Conservation (phyloP, 2,888 invertebrate genomes). For the Himalopsyche japonica region DNA sequence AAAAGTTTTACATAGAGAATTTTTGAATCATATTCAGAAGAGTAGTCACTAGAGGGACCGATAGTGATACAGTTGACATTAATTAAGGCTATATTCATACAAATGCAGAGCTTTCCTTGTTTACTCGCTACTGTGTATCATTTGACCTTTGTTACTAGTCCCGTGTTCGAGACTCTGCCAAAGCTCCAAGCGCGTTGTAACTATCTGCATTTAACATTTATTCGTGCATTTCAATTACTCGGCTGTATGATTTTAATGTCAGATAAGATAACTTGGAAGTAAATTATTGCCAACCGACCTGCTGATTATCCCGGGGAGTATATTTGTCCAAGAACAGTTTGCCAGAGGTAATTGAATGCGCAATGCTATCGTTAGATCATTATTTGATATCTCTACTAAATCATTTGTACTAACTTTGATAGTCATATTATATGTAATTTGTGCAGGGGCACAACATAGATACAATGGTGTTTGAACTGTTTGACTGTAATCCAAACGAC, state of each 20-base stretch:
- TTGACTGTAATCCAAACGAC: too few relatives aligned
- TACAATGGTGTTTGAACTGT: not conserved
- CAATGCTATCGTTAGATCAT: constrained; percentile 21
- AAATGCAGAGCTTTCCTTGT: not conserved
- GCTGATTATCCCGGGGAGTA: constrained; percentile 22
- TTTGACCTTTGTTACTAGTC: not conserved
- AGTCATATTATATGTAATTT: not conserved
- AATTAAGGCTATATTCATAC: not conserved
- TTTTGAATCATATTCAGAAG: too few relatives aligned
- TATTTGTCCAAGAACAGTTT: constrained; percentile 26
- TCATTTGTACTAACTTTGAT: not conserved
- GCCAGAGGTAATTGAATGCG: constrained; percentile 24
- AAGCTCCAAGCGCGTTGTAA: constrained; percentile 10
- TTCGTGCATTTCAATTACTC: constrained; percentile 39
- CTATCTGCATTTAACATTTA: constrained; percentile 29
- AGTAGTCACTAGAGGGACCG: not conserved
- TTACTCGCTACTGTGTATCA: not conserved
- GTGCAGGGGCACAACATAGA: not conserved
- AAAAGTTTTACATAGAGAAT: too few relatives aligned
- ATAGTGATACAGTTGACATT: not conserved
- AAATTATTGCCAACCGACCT: constrained; percentile 29
- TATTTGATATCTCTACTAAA: constrained; percentile 13
- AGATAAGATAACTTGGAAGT: constrained; percentile 36
- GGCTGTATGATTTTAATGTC: constrained; percentile 34
- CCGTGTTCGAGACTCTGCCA: not conserved